Evolutionary conservation across 1,140 invertebrate genomes (phyloP).

Genomic region (Aphidius ervi): DNA sequence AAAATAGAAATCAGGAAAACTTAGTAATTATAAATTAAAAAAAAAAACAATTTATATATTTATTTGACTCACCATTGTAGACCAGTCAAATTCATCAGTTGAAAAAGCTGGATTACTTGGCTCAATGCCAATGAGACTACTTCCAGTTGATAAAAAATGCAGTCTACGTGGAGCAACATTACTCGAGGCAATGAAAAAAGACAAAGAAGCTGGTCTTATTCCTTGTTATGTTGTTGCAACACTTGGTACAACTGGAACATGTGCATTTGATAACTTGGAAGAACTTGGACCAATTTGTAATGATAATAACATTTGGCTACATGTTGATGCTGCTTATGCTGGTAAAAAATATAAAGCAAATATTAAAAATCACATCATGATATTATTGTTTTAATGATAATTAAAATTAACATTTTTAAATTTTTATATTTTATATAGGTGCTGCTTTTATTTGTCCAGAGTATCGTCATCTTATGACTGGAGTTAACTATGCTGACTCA

Average conservation of each 20-base stretch:
- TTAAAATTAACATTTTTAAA: neutral
- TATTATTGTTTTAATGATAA: neutral
- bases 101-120: constrained; percentile 82
- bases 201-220: constrained; percentile 67
- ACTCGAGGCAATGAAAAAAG: constrained; percentile 69
- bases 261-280: constrained; percentile 83
- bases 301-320: constrained; percentile 75
- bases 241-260: constrained; percentile 88
- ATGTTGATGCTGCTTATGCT: constrained; percentile 87
- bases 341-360: constrained; percentile 38
- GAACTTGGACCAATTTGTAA: constrained; percentile 79
- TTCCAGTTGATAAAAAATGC: constrained; percentile 71
- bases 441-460: constrained; percentile 87
- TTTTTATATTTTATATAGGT: constrained; percentile 50
- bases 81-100: constrained; percentile 88
- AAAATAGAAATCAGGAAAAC: too few species aligned
- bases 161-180: constrained; percentile 73
- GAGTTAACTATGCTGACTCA: constrained; percentile 78
- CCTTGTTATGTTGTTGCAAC: constrained; percentile 81
- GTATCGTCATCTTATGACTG: constrained; percentile 74
- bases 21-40: too few species aligned
- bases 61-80: constrained; percentile 33
- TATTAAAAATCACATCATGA: too few species aligned
- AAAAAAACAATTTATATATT: too few species aligned
- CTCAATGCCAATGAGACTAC: constrained; percentile 74